These are phyloP conservation scores for Larimichthys crocea DNA, from an alignment of 2,113 vertebrate genomes.

Conservation along the genomic window DNA sequence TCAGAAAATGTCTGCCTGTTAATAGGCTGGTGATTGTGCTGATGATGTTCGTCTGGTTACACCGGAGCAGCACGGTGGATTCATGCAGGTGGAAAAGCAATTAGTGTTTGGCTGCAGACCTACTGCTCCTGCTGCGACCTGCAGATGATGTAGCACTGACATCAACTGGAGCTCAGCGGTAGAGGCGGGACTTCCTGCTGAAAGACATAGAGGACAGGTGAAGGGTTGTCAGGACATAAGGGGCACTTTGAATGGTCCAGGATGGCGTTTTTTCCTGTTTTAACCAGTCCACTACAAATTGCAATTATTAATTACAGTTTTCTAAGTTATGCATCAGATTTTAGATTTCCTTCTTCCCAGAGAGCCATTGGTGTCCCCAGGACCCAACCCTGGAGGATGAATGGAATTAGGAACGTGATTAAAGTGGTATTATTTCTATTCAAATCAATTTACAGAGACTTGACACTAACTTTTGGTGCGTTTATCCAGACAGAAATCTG, in stretches of 20 bases:
- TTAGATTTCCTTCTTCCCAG: no score
- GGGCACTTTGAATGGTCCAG: background rate
- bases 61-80: constrained; percentile 25
- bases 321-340: no score
- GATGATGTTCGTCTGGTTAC: constrained; percentile 41
- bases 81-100: constrained; percentile 72
- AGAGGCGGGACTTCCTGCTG: constrained; percentile 26
- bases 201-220: constrained; percentile 7
- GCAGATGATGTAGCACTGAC: constrained; percentile 27
- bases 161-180: background rate
- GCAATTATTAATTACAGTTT: no score
- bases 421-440: no score
- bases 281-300: no score
- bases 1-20: constrained; percentile 63
- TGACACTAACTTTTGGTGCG: no score
- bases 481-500: no score
- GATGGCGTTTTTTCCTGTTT: no score
- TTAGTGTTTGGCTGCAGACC: constrained; percentile 60
- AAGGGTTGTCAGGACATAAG: constrained; percentile 16
- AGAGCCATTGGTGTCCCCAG: no score
- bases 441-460: no score
- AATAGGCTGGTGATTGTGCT: constrained; percentile 73
- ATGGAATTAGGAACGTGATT: no score
- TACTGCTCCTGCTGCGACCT: constrained; percentile 13
- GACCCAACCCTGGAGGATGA: no score